Conservation (phyloP, 2,888 invertebrate species). For the Drosophila barbarae region DNA sequence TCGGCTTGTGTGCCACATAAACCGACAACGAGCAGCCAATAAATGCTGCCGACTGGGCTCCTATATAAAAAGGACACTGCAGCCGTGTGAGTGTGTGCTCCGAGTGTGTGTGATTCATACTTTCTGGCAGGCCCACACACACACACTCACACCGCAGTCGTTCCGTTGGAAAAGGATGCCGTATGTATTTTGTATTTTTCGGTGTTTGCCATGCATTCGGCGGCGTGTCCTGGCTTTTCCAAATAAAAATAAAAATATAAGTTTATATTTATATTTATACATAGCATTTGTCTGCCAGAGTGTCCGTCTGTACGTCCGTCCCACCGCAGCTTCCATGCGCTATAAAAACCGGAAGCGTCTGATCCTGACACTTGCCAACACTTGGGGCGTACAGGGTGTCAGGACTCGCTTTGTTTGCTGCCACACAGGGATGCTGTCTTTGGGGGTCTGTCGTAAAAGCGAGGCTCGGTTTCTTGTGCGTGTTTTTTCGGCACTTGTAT, state of each 20-base stretch:
- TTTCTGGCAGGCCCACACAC: conserved; percentile 29
- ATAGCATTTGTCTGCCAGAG: conserved; percentile 63
- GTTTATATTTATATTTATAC: conserved; percentile 75
- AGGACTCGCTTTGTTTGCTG: conserved; percentile 34
- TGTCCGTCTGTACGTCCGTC: conserved; percentile 34
- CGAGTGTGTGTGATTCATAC: conserved; percentile 61
- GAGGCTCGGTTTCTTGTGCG: conserved; percentile 36
- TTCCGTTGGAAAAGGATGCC: conserved; percentile 50
- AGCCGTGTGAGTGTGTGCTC: conserved; percentile 36
- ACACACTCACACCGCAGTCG: conserved; percentile 11
- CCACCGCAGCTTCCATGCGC: conserved; percentile 35
- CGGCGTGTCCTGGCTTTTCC: conserved; percentile 53
- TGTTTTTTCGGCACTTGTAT: conserved; percentile 49
- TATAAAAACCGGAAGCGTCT: conserved; percentile 73
- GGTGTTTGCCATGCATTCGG: conserved; percentile 45
- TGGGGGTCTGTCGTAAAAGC: conserved; percentile 63
- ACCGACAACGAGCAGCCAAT: conserved; percentile 75
- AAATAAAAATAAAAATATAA: conserved; percentile 61
- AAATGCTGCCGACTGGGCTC: conserved; percentile 66
- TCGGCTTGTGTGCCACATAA: conserved; percentile 75
- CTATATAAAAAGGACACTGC: conserved; percentile 67
- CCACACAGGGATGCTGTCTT: conserved; percentile 35
- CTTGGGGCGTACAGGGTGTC: conserved; percentile 63
- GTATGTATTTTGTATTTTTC: conserved; percentile 40
- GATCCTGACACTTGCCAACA: conserved; percentile 75